phyloP scores from a whole-genome alignment of 2,888 invertebrate genomes.

The Cinara cedri region DNA sequence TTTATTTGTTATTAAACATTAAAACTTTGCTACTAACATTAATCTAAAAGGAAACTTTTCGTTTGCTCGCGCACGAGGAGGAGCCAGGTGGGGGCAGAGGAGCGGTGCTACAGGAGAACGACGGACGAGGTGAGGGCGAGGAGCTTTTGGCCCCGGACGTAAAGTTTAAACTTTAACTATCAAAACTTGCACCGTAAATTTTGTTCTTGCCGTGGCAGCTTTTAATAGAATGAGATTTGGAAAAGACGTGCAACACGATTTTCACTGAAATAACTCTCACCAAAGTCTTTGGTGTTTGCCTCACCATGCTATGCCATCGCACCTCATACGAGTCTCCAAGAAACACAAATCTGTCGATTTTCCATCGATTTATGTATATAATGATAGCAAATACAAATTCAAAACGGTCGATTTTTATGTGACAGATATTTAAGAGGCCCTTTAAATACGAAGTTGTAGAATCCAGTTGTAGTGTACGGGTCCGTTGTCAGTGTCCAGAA shows the following conservation, averaged over 20 bases:
- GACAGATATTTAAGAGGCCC: no score
- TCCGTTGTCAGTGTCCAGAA: no score
- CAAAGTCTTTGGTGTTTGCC: neutral
- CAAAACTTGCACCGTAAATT: conserved; percentile 57
- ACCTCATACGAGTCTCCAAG: neutral
- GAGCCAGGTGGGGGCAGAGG: neutral
- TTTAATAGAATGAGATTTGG: conserved; percentile 57
- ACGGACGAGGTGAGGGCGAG: neutral
- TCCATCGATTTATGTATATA: neutral
- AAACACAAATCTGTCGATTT: neutral
- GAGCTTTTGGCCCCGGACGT: conserved; percentile 53
- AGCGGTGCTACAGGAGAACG: neutral
- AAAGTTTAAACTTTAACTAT: conserved; percentile 57
- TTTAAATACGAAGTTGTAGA: no score
- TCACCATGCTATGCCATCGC: neutral
- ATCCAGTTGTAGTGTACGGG: no score
- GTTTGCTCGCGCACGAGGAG: conserved; percentile 10
- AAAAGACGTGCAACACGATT: conserved; percentile 56
- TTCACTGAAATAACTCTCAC: conserved; percentile 45
- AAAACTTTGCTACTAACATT: conserved; percentile 57
- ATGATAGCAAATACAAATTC: no score
- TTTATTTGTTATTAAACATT: conserved; percentile 57
- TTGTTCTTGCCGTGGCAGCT: conserved; percentile 54
- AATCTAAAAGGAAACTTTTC: conserved; percentile 57
- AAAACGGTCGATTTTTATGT: no score